Evolutionary conservation across 2,888 invertebrate species (phyloP).

Genomic region (Leucophora obtusa): DNA sequence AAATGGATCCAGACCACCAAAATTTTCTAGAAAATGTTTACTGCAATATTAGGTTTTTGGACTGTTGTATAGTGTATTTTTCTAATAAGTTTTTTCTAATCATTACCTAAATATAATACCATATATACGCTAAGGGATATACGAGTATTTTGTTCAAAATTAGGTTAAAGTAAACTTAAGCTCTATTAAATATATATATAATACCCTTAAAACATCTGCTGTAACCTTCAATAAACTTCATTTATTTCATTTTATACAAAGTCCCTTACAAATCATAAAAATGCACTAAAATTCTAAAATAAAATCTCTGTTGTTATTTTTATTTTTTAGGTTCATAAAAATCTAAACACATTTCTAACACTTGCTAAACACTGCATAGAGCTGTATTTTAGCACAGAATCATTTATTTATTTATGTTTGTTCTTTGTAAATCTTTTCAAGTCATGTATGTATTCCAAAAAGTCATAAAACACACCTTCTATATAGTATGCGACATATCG

Average conservation of each 20-base stretch:
- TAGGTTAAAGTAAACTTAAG: neutral
- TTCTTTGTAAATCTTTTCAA: constrained; percentile 21
- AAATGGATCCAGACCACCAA: too few species aligned
- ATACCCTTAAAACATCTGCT: neutral
- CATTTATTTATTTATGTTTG: constrained; percentile 16
- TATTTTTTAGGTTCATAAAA: neutral
- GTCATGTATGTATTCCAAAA: neutral
- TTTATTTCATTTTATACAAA: constrained; percentile 21
- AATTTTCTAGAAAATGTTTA: too few species aligned
- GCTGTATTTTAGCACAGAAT: constrained; percentile 11
- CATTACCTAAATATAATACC: neutral
- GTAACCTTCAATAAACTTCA: neutral
- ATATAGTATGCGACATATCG: neutral
- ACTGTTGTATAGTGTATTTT: too few species aligned
- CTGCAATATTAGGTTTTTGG: too few species aligned
- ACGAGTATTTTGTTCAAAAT: constrained; percentile 4
- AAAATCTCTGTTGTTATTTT: constrained; percentile 15
- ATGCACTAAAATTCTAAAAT: constrained; percentile 47
- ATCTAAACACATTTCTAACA: neutral
- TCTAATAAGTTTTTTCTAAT: neutral
- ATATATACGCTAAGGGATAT: neutral
- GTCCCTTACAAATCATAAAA: constrained; percentile 50
- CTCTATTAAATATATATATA: neutral
- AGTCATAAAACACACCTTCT: constrained; percentile 47
- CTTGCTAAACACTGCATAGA: neutral